Evolutionary conservation across 2,113 vertebrate species (phyloP).

Genomic region (Sinocyclocheilus rhinocerous): DNA sequence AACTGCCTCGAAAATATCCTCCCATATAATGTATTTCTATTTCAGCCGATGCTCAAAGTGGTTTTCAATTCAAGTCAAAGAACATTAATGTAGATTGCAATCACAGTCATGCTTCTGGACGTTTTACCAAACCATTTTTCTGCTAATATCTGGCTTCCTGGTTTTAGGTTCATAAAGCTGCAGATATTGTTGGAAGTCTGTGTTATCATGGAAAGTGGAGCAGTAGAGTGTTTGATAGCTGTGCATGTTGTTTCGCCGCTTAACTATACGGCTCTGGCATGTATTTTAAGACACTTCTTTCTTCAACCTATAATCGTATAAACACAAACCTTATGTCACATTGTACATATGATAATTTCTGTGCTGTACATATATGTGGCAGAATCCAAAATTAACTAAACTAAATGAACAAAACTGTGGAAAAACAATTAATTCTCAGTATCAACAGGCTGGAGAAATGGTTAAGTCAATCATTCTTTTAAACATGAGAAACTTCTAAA

Average conservation of each 20-base stretch:
- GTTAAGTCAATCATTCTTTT: not conserved
- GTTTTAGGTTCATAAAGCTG: not conserved
- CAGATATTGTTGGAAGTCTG: not conserved
- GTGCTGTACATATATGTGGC: not conserved
- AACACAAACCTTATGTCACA: not conserved
- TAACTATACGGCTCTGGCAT: not conserved
- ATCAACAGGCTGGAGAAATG: not conserved
- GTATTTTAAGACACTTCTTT: not conserved
- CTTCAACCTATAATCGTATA: not conserved
- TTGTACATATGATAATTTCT: not conserved
- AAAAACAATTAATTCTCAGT: not conserved
- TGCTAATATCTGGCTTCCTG: not conserved
- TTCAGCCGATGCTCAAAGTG: not conserved
- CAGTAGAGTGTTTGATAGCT: not conserved
- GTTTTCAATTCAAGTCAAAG: conserved; percentile 33
- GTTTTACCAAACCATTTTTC: not conserved
- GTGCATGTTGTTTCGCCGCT: not conserved
- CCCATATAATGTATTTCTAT: not conserved
- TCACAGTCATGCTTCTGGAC: not conserved
- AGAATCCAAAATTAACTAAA: not conserved
- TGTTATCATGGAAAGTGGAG: conserved; percentile 3
- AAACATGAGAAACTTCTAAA: not conserved
- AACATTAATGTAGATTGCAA: conserved; percentile 2
- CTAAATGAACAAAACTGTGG: not conserved
- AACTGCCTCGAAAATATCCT: conserved; percentile 23